These are phyloP conservation scores for Chrysotoxum bicinctum DNA, from an alignment of 2,888 invertebrate species.

Conservation along the genomic window DNA sequence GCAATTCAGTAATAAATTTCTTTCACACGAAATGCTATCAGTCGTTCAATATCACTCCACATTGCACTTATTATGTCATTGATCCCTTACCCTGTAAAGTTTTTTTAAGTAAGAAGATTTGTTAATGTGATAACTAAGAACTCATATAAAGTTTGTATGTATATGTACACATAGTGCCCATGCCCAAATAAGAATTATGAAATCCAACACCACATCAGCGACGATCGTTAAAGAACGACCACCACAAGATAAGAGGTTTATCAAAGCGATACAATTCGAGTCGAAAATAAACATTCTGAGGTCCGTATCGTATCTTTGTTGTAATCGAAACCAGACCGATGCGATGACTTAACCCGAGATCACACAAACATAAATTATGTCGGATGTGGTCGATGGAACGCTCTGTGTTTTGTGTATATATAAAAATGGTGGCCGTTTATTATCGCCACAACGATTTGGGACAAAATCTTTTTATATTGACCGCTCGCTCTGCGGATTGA, in stretches of 20 bases:
- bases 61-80: conserved; percentile 47
- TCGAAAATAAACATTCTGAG: conserved; percentile 46
- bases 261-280: conserved; percentile 22
- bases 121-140: conserved; percentile 41
- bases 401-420: background rate
- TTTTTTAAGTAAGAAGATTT: conserved; percentile 13
- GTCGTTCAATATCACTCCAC: conserved; percentile 2
- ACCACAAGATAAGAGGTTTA: conserved; percentile 36
- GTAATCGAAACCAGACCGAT: conserved; percentile 63
- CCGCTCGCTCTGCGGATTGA: background rate
- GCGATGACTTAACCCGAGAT: conserved; percentile 63
- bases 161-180: background rate
- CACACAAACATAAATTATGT: conserved; percentile 55
- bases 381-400: conserved; percentile 11
- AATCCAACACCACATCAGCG: conserved; percentile 28
- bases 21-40: conserved; percentile 27
- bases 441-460: conserved; percentile 15
- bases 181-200: conserved; percentile 24
- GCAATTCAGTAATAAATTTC: background rate
- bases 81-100: conserved; percentile 17
- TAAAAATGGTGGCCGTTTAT: background rate
- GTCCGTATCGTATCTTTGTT: conserved; percentile 19
- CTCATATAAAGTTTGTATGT: background rate
- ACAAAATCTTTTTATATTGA: conserved; percentile 11
- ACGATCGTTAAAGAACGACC: conserved; percentile 12